These are phyloP conservation scores for Erithacus rubecula DNA, from an alignment of 2,797 vertebrate species.

Conservation along the genomic window DNA sequence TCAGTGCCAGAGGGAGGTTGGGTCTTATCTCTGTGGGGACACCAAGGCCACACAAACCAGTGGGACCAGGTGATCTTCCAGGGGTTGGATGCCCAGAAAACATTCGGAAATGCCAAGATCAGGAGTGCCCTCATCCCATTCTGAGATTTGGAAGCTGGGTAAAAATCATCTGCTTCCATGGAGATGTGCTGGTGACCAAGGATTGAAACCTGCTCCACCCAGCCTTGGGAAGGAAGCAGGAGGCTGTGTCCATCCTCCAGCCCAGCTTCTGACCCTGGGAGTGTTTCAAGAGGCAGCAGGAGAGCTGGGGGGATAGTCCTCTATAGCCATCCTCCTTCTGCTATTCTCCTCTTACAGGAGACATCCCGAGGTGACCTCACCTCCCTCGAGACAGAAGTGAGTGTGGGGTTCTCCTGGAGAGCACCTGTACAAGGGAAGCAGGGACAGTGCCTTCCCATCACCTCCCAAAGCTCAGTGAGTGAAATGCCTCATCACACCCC, in stretches of 20 bases:
- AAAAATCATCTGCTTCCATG: neutral
- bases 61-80: neutral
- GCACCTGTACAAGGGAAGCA: neutral
- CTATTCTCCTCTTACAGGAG: neutral
- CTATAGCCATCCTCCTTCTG: rapidly evolving
- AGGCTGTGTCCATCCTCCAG: neutral
- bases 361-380: rapidly evolving
- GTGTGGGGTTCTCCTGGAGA: neutral
- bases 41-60: rapidly evolving
- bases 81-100: neutral
- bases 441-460: neutral
- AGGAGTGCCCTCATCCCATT: neutral
- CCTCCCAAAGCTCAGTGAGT: neutral
- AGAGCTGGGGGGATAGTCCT: neutral
- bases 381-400: neutral
- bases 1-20: neutral
- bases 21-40: neutral
- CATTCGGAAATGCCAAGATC: neutral
- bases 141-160: neutral
- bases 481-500: neutral
- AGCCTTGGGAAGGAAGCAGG: neutral
- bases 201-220: neutral
- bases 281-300: neutral
- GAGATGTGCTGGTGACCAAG: neutral
- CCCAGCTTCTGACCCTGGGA: neutral